A percentile compares a stretch with the other conserved stretches of the same genome.
Evolutionary conservation across 2,888 invertebrate genomes (phyloP).

Genomic region (Drosophila conformis): DNA sequence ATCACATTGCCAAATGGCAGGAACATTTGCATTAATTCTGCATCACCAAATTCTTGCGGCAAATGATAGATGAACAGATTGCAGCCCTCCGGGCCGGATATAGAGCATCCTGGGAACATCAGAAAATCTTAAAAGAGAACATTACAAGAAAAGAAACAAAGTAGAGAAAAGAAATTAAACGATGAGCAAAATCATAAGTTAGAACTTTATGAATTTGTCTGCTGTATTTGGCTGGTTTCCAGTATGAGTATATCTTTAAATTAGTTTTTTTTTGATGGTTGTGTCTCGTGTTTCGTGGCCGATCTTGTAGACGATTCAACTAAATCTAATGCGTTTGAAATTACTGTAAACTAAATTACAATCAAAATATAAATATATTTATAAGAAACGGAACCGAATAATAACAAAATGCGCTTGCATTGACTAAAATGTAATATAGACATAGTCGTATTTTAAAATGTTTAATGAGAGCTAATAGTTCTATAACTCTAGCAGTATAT

Average conservation of each 20-base stretch:
- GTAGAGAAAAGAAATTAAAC: constrained; percentile 75
- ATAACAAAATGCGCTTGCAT: constrained; percentile 45
- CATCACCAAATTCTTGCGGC: constrained; percentile 99
- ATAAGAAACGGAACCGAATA: constrained; percentile 25
- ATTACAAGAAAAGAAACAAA: constrained; percentile 80
- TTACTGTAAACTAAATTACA: constrained; percentile 42
- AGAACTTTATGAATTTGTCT: constrained; percentile 63
- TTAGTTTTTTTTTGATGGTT: constrained; percentile 5
- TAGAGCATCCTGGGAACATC: constrained; percentile 95
- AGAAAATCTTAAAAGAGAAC: constrained; percentile 90
- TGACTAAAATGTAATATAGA: constrained; percentile 37
- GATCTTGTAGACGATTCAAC: constrained; percentile 61
- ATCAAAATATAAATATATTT: constrained; percentile 17
- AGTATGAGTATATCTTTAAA: constrained; percentile 23
- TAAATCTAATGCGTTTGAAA: constrained; percentile 56
- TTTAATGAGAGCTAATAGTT: constrained; percentile 36
- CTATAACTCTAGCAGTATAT: constrained; percentile 29
- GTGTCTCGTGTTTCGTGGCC: constrained; percentile 61
- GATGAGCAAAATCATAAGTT: constrained; percentile 71
- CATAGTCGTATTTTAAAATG: constrained; percentile 40
- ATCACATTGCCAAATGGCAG: constrained; percentile 99
- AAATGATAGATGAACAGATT: constrained; percentile 99
- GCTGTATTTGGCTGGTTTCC: constrained; percentile 29
- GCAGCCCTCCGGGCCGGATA: constrained; percentile 99
- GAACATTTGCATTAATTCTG: constrained; percentile 99